Conservation (phyloP, 2,113 vertebrate species). For the Amphiprion percula region DNA sequence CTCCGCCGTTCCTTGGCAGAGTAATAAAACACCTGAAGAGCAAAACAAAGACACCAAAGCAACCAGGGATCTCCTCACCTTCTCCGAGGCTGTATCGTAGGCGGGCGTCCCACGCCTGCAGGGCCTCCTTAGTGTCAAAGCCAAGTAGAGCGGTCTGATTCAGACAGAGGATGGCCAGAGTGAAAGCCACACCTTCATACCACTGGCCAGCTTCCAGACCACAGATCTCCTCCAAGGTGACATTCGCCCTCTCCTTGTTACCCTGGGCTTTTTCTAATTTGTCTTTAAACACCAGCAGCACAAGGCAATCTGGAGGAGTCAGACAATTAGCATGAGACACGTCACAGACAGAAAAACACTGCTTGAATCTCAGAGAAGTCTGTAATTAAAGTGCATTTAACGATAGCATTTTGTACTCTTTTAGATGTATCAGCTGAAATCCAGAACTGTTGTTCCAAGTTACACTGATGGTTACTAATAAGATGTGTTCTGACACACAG, state of each 20-base stretch:
- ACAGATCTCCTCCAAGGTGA: constrained; percentile 95
- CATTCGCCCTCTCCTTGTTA: constrained; percentile 87
- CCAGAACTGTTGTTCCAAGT: background rate
- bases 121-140: constrained; percentile 92
- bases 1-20: no score
- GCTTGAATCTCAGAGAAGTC: no score
- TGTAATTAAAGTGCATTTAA: no score
- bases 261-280: constrained; percentile 88
- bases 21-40: no score
- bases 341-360: background rate
- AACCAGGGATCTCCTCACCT: constrained; percentile 81
- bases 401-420: no score
- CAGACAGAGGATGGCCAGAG: constrained; percentile 91
- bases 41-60: background rate
- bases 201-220: constrained; percentile 91
- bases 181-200: constrained; percentile 89
- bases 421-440: background rate
- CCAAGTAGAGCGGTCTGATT: constrained; percentile 91
- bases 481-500: constrained; percentile 36
- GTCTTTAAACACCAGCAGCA: constrained; percentile 93
- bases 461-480: background rate
- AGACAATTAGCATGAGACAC: background rate
- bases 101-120: constrained; percentile 92
- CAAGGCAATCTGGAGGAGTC: constrained; percentile 89
- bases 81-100: constrained; percentile 93